Conservation (phyloP, 2,888 invertebrate species). For the Drosophila pegasa region DNA sequence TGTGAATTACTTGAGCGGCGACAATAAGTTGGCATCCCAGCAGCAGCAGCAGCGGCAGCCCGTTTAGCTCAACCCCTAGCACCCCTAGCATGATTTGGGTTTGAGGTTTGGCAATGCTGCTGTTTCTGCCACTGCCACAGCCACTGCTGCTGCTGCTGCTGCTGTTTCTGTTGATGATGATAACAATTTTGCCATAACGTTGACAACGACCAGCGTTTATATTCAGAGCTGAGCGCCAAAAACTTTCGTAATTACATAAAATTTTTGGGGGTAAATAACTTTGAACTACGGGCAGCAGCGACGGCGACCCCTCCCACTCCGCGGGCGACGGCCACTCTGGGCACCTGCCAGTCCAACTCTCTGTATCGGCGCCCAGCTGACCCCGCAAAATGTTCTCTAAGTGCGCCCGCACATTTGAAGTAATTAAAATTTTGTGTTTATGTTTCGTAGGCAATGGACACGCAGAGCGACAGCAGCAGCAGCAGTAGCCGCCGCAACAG, state of each 20-base stretch:
- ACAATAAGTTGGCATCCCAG: conserved; percentile 72
- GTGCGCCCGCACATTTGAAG: conserved; percentile 77
- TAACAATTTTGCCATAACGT: conserved; percentile 78
- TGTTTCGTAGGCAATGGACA: conserved; percentile 62
- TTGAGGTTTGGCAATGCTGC: conserved; percentile 54
- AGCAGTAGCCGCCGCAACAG: background rate
- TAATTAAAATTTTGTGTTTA: conserved; percentile 79
- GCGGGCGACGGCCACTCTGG: conserved; percentile 38
- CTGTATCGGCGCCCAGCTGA: conserved; percentile 47
- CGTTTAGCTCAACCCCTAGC: conserved; percentile 6
- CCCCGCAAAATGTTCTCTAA: conserved; percentile 74
- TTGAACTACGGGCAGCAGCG: conserved; percentile 59
- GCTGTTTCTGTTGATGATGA: conserved; percentile 66
- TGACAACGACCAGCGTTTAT: conserved; percentile 76
- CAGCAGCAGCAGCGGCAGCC: conserved; percentile 15
- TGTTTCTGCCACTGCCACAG: conserved; percentile 8
- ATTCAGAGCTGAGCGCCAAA: conserved; percentile 70
- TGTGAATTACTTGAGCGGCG: conserved; percentile 76
- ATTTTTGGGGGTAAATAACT: conserved; percentile 79
- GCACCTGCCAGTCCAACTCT: conserved; percentile 23
- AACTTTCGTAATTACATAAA: conserved; percentile 81
- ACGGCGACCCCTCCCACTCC: conserved; percentile 1
- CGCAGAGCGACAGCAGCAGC: conserved; percentile 21
- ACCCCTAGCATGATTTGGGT: conserved; percentile 43
- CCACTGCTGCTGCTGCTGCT: conserved; percentile 20